Evolutionary conservation across 2,888 invertebrate genomes (phyloP).

Genomic region (Zygogramma bicolorata): DNA sequence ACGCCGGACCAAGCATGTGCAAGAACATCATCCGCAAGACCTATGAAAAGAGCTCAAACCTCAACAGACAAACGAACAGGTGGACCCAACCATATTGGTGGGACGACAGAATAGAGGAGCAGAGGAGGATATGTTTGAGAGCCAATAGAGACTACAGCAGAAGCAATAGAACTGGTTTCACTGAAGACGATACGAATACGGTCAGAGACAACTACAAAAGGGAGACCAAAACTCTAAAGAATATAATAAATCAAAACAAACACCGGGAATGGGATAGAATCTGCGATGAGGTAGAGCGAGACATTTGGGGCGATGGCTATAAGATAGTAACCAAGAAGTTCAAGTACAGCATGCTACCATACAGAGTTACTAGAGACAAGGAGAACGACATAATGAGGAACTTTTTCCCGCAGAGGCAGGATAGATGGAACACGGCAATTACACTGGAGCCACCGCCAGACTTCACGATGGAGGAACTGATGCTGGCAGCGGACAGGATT

Average conservation of each 20-base stretch:
- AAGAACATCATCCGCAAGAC: background rate
- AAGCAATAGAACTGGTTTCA: background rate
- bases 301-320: slow-evolving; percentile 35
- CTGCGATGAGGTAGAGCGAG: slow-evolving; percentile 18
- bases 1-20: background rate
- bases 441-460: background rate
- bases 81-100: background rate
- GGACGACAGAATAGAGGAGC: background rate
- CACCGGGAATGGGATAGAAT: slow-evolving; percentile 18
- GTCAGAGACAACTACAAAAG: background rate
- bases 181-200: background rate
- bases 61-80: background rate
- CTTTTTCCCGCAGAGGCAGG: slow-evolving; percentile 4
- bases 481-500: slow-evolving; percentile 20
- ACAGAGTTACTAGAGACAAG: background rate
- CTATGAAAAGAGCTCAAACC: background rate
- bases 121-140: background rate
- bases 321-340: slow-evolving; percentile 16
- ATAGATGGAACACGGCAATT: slow-evolving; percentile 1
- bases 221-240: background rate
- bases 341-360: background rate
- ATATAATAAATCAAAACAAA: background rate
- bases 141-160: background rate
- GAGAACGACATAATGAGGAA: background rate
- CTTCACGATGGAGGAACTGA: background rate